Evolutionary conservation across 2,888 invertebrate genomes (phyloP).

Genomic region (Cistogaster globosa): DNA sequence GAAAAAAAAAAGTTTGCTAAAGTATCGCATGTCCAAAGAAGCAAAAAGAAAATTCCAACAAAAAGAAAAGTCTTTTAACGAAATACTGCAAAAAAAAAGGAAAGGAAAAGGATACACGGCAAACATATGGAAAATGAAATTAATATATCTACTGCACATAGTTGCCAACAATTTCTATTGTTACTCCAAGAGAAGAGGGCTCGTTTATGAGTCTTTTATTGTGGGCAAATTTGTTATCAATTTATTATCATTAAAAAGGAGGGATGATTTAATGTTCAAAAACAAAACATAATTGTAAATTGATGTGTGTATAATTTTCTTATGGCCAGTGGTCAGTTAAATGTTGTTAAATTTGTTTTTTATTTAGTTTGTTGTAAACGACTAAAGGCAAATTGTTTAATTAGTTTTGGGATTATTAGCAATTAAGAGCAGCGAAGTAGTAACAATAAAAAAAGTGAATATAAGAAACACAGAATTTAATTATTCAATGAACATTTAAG

Average conservation of each 20-base stretch:
- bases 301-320: conserved; percentile 80
- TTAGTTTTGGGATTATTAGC: conserved; percentile 71
- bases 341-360: conserved; percentile 47
- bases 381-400: conserved; percentile 64
- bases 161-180: conserved; percentile 9
- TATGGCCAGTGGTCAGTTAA: conserved; percentile 65
- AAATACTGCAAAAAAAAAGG: conserved; percentile 1
- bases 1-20: conserved; percentile 56
- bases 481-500: conserved; percentile 44
- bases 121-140: conserved; percentile 58
- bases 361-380: neutral
- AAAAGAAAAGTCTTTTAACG: conserved; percentile 30
- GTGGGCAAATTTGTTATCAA: conserved; percentile 52
- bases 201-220: conserved; percentile 38
- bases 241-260: conserved; percentile 39
- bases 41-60: neutral
- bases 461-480: conserved; percentile 44
- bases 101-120: conserved; percentile 10
- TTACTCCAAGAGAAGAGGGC: conserved; percentile 15
- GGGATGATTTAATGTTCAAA: conserved; percentile 52
- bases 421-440: conserved; percentile 53
- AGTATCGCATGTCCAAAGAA: conserved; percentile 71
- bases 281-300: conserved; percentile 78
- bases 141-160: conserved; percentile 41
- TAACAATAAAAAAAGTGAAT: neutral